Percentiles rank a stretch among this genome's conserved stretches.
phyloP scores from a whole-genome alignment of 1,140 invertebrate genomes.

The Pseudoatta argentina region DNA sequence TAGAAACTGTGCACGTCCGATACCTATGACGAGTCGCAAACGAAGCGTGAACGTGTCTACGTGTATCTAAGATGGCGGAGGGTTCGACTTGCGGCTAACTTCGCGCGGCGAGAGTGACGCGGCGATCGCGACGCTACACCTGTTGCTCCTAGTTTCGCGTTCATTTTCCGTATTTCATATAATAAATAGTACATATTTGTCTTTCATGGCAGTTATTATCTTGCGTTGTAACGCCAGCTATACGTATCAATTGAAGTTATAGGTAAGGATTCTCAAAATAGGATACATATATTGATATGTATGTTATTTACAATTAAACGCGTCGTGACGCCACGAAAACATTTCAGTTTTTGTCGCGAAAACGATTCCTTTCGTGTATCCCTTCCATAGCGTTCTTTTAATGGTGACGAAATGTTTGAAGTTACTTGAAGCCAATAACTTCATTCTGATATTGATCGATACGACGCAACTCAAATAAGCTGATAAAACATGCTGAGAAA shows the following conservation, averaged over 20 bases:
- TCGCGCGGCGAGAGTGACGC: neutral
- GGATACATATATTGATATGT: neutral
- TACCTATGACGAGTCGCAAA: neutral
- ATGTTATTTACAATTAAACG: neutral
- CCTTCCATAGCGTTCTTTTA: neutral
- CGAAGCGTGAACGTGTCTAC: neutral
- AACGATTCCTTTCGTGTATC: neutral
- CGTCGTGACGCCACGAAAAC: neutral
- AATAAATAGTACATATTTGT: constrained; percentile 5
- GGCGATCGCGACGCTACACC: neutral
- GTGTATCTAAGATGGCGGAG: neutral
- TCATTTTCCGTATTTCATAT: constrained; percentile 7
- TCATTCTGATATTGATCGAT: neutral
- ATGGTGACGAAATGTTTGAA: neutral
- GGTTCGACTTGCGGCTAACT: neutral
- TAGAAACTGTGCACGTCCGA: neutral
- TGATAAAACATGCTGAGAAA: no score
- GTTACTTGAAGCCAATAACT: neutral
- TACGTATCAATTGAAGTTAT: neutral
- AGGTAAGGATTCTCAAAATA: neutral
- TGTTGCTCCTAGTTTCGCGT: constrained; percentile 17
- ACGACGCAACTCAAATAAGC: no score
- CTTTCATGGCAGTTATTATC: neutral
- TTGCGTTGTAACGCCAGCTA: neutral
- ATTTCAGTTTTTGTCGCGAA: neutral